Evolutionary conservation across 2,113 vertebrate genomes (phyloP).

Genomic region (Chascanopsetta lugubris): DNA sequence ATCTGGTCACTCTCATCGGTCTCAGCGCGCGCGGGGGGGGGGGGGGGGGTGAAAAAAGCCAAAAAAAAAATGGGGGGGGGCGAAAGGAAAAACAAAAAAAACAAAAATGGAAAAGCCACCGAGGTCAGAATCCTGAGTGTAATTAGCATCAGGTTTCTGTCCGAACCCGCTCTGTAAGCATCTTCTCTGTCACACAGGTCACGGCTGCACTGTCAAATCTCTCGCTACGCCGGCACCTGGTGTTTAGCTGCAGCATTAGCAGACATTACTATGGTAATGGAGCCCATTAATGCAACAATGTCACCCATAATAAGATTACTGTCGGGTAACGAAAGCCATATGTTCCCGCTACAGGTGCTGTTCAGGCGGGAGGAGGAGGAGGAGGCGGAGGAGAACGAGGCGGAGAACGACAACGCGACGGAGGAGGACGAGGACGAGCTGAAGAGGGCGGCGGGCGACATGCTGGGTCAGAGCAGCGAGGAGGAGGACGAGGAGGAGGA

Average conservation of each 20-base stretch:
- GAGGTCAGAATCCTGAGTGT: neutral
- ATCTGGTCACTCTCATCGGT: too few relatives aligned
- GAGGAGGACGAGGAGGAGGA: slow-evolving; percentile 74
- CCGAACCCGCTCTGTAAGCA: slow-evolving; percentile 7
- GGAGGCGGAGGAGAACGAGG: slow-evolving; percentile 75
- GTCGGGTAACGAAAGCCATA: slow-evolving; percentile 33
- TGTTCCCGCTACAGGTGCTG: slow-evolving; percentile 17
- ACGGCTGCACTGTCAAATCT: slow-evolving; percentile 15
- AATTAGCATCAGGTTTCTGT: neutral
- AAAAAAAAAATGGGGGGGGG: too few relatives aligned
- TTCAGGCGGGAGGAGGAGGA: slow-evolving; percentile 52
- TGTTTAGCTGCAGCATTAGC: slow-evolving; percentile 20
- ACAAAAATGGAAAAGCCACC: neutral
- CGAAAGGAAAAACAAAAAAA: too few relatives aligned
- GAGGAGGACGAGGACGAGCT: slow-evolving; percentile 75
- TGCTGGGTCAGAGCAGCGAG: slow-evolving; percentile 74
- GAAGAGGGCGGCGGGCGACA: slow-evolving; percentile 59
- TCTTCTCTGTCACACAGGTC: slow-evolving; percentile 18
- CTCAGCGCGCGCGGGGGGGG: too few relatives aligned
- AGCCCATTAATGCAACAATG: slow-evolving; percentile 46
- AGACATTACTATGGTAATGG: slow-evolving; percentile 53
- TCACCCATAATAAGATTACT: slow-evolving; percentile 50
- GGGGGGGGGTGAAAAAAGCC: too few relatives aligned
- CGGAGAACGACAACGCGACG: slow-evolving; percentile 67
- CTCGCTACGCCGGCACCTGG: slow-evolving; percentile 1